Percentiles rank a stretch among this genome's conserved stretches.
Conservation (phyloP, 2,113 vertebrate species). For the Cryptotis parvus region DNA sequence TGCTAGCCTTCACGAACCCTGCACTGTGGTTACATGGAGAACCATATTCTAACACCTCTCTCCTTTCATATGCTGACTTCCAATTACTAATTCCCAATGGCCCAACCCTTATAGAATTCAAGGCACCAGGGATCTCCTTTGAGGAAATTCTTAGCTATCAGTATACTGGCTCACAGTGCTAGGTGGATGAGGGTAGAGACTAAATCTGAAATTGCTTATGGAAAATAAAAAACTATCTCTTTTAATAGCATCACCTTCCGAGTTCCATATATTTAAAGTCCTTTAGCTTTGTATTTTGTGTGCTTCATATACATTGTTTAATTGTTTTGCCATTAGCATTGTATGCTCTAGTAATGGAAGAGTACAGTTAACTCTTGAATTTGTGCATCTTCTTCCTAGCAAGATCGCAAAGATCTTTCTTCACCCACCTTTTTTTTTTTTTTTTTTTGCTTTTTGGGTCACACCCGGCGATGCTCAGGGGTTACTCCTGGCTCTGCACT, state of each 20-base stretch:
- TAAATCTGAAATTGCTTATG: neutral
- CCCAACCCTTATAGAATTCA: neutral
- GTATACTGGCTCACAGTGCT: neutral
- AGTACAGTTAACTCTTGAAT: neutral
- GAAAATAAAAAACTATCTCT: neutral
- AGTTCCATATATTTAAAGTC: neutral
- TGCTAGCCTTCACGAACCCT: neutral
- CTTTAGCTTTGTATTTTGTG: neutral
- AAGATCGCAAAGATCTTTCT: neutral
- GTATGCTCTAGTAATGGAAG: neutral
- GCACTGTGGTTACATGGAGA: rapidly evolving
- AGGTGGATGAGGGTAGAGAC: neutral
- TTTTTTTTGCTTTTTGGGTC: no score
- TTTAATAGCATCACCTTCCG: neutral
- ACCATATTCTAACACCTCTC: neutral
- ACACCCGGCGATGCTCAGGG: no score
- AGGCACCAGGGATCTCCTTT: rapidly evolving
- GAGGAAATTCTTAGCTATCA: neutral
- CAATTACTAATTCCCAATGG: neutral
- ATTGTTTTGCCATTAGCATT: neutral
- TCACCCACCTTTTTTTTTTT: neutral
- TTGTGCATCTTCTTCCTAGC: neutral
- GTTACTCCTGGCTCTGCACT: no score
- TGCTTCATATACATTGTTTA: neutral
- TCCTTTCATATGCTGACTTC: neutral